Percentiles rank a stretch among this genome's conserved stretches.
Conservation (phyloP, 2,113 vertebrate species). For the Actenoides hombroni region DNA sequence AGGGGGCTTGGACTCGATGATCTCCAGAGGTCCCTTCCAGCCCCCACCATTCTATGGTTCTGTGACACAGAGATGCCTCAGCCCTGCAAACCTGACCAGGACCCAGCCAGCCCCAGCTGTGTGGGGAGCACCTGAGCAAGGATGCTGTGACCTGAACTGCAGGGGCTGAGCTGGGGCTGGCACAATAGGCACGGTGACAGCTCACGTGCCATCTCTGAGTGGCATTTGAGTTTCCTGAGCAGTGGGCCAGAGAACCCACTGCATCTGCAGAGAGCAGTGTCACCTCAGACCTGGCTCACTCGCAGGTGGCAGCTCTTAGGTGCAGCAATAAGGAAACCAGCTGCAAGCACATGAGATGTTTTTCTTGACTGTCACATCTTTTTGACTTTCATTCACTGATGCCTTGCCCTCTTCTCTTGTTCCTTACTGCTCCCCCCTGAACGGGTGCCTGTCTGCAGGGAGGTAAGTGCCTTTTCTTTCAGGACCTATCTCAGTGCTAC, state of each 20-base stretch:
- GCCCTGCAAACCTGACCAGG: neutral
- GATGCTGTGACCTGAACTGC: accelerated
- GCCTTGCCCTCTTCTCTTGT: neutral
- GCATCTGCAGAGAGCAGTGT: neutral
- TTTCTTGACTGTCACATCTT: neutral
- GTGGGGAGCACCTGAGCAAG: accelerated
- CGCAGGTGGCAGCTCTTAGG: neutral
- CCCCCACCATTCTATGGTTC: no score
- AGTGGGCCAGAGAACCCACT: neutral
- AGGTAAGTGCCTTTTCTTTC: conserved; percentile 62
- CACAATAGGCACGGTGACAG: neutral
- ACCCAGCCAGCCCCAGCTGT: neutral
- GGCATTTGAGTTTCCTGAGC: neutral
- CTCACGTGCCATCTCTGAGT: accelerated
- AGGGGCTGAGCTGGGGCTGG: neutral
- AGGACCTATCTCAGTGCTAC: neutral
- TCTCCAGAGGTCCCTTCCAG: no score
- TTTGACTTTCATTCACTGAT: neutral
- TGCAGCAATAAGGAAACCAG: neutral
- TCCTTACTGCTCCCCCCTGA: neutral
- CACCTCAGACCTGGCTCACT: neutral
- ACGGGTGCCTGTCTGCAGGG: conserved; percentile 30
- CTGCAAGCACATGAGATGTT: neutral
- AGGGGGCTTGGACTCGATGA: no score
- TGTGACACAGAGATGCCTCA: accelerated